Evolutionary conservation across 2,888 invertebrate species (phyloP), one percentile per base, ranked within the genome.

Genomic region (Galerucella calmariensis): DNA sequence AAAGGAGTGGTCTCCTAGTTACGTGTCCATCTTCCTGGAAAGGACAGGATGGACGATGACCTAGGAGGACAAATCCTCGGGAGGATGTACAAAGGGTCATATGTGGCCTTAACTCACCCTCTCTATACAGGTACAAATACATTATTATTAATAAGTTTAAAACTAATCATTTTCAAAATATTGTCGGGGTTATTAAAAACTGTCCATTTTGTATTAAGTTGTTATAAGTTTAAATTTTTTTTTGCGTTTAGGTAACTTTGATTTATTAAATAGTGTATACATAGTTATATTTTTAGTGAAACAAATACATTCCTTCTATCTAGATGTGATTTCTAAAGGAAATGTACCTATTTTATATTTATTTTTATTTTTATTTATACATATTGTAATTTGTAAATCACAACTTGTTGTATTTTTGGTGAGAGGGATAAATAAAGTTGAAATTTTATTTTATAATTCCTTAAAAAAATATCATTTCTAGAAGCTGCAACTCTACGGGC

Each of bases 381-480:
- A 73, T 79, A 80, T 72, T 75, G 69, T 76, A 78, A 76, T 78
- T 78, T 81, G 80, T 83, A 79, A 79, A 82, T 79, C 75, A 78
- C 78, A 79, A 79, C 76, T 79, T 79, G 79, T 79, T 79, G 77
- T 79, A 81, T 80, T 80, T 79, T 82, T 56, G 83, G 83, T 83
- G 82, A 80, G 79, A 80, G 83, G 83, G 83, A 75, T 79, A 77
- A 79, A 80, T 81, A 78, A 78, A 81, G 77, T 78, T 77, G 75
- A 77, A 75, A 77, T 78, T 79, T 77, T 78, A 76, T 78, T 78
- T 78, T 79, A 74, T 75, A 75, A 72, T 62, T 53, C 14, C n/a
- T 53, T 9, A 41, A 41, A 41, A 41, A 41, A 9, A 41, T 41
- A 41, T 9, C 35, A 41, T 41, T 46, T 11, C 20, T 11, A 9